Base-by-base conservation (phyloP, 2,888 invertebrate species). In the Neoitamus cyanurus region DNA sequence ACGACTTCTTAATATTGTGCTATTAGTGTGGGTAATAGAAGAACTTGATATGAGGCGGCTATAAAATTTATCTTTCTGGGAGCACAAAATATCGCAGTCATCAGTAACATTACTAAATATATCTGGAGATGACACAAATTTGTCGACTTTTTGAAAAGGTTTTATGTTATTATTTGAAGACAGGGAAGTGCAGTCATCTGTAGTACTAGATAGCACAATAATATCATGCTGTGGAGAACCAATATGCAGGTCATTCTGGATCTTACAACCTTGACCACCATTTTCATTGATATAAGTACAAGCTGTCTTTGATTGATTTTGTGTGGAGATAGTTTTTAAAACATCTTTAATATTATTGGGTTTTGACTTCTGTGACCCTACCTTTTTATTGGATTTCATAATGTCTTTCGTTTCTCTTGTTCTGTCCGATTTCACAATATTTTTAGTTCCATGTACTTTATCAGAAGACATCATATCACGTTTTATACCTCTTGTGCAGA, bases 41-140 rank as follows among this genome's bases (percentile, higher is more conserved):
- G 88, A 37, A 89, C 88, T 89, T 82, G 90, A 89, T 1, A 89
- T 88, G 83, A 90, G 90, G 0, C 89, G 89, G 7, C 90, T 90
- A 83, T 90, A 90, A 37, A 90, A 89, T 87, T 90, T 90, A 20
- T 86, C 84, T 25, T 84, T 84, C 83, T 88, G 89, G 4, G 89
- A 88, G 82, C 88, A 88, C 4, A 88, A 87, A 37, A 88, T 84
- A 2, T 87, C 86, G 3, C 48, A 86, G 15, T 37, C 88, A 72
- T 80, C 86, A 6, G 11, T 20, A 82, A 69, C 37, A 36, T 36
- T 68, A 30, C 82, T 82, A 34, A 84, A 82, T 2, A 86, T 69
- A 36, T 84, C 84, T 28, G 85, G 86, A 15, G 86, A 80, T 42
- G 84, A 84, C 20, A 83, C 78, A 11, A 84, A 84, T 11, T 28